Conservation (phyloP, 2,113 vertebrate species). For the Cheilinus undulatus region DNA sequence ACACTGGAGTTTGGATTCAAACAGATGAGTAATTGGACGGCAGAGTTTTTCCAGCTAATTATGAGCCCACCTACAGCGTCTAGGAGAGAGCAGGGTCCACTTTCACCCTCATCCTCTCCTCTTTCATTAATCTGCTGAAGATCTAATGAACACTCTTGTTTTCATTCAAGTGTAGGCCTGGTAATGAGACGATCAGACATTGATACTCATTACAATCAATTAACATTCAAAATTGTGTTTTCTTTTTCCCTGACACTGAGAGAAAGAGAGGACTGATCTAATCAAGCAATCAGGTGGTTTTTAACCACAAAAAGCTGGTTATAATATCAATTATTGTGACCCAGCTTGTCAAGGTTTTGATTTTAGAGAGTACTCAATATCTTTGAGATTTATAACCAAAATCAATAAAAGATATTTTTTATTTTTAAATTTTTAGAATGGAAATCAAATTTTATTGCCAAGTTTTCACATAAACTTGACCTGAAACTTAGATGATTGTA, state of each 20-base stretch:
- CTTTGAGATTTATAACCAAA: too few relatives aligned
- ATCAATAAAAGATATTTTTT: too few relatives aligned
- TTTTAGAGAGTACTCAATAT: too few relatives aligned
- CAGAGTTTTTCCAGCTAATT: conserved; percentile 27
- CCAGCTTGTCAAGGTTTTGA: neutral
- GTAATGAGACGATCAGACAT: conserved; percentile 29
- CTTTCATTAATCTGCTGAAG: conserved; percentile 17
- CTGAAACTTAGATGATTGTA: too few relatives aligned
- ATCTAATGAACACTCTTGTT: conserved; percentile 1
- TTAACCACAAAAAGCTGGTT: neutral
- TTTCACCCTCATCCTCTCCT: neutral
- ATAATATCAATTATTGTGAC: neutral
- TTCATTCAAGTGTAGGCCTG: conserved; percentile 3
- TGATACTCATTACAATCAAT: conserved; percentile 40
- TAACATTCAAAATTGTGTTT: neutral
- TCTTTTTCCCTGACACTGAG: neutral
- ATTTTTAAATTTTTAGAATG: too few relatives aligned
- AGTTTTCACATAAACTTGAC: too few relatives aligned
- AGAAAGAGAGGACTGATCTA: neutral
- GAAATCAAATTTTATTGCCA: too few relatives aligned
- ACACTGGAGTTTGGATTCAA: conserved; percentile 9
- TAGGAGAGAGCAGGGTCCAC: neutral
- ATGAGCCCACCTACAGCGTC: conserved; percentile 39
- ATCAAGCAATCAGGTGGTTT: neutral
- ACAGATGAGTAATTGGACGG: conserved; percentile 40